Evolutionary conservation across 1,140 invertebrate genomes (phyloP).

Genomic region (Nephotettix cincticeps): DNA sequence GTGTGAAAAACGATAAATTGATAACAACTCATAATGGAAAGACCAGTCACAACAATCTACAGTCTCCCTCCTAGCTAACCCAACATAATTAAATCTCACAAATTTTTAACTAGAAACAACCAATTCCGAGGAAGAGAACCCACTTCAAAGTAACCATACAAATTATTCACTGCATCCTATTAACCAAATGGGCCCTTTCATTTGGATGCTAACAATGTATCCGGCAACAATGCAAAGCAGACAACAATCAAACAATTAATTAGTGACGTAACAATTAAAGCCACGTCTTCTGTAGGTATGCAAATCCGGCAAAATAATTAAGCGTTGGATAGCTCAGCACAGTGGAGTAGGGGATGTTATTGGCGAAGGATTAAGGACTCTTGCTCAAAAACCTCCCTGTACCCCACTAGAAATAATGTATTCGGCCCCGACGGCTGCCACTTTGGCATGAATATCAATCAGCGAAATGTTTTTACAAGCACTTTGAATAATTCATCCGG

Average conservation of each 20-base stretch:
- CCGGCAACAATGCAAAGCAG: neutral
- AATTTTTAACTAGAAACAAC: too few species aligned
- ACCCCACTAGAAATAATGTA: conserved; percentile 15
- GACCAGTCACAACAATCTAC: too few species aligned
- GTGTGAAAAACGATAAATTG: too few species aligned
- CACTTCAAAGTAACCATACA: neutral
- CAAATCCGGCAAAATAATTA: conserved; percentile 15
- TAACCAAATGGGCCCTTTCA: neutral
- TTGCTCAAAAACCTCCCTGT: neutral
- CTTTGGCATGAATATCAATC: conserved; percentile 23
- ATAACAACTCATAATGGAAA: too few species aligned
- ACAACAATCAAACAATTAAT: conserved; percentile 8
- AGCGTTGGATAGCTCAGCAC: neutral
- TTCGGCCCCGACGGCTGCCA: conserved; percentile 14
- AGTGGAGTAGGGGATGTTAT: neutral
- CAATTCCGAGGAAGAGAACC: too few species aligned
- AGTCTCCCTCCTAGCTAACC: too few species aligned
- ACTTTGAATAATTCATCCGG: conserved; percentile 1
- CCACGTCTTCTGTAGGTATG: conserved; percentile 4
- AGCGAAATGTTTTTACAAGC: conserved; percentile 20
- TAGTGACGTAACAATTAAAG: conserved; percentile 14
- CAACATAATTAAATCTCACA: too few species aligned
- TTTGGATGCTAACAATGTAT: neutral
- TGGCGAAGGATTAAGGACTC: neutral
- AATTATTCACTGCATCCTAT: neutral